These are phyloP conservation scores for Galerucella pusilla DNA, from an alignment of 2,888 invertebrate species.

Conservation along the genomic window DNA sequence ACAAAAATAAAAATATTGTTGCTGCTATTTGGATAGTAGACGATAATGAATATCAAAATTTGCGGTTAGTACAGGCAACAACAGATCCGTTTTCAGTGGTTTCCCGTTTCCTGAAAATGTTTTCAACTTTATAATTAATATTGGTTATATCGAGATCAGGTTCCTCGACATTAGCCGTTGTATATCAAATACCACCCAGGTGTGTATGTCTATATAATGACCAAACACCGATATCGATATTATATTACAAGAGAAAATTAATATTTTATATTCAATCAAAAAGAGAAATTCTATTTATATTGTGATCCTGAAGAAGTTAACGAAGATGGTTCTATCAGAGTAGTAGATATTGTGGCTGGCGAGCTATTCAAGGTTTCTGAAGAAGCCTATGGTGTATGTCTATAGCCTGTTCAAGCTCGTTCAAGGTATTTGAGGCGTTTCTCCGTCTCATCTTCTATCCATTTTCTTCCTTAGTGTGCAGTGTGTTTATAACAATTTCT, in stretches of 20 bases:
- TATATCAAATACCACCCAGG: constrained; percentile 28
- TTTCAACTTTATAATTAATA: constrained; percentile 54
- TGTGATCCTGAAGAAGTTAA: too few species aligned
- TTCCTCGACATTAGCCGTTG: constrained; percentile 25
- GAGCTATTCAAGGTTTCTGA: too few species aligned
- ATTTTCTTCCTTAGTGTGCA: too few species aligned
- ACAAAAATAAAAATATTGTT: not conserved
- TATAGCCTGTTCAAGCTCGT: too few species aligned
- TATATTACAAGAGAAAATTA: not conserved
- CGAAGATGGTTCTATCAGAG: too few species aligned
- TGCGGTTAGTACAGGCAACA: constrained; percentile 14
- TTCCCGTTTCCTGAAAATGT: constrained; percentile 58
- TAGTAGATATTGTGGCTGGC: too few species aligned
- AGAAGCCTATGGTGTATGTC: too few species aligned
- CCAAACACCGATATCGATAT: not conserved
- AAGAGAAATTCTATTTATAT: too few species aligned
- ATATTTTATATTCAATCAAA: too few species aligned
- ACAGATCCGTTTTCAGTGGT: constrained; percentile 58
- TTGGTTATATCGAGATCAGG: constrained; percentile 43
- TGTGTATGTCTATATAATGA: constrained; percentile 11
- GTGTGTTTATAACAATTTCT: too few species aligned
- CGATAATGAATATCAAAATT: constrained; percentile 23
- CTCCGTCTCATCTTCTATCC: too few species aligned
- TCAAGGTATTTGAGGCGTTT: too few species aligned
- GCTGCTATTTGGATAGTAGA: not conserved